Evolutionary conservation across 1,140 invertebrate species (phyloP), one percentile per base, ranked within the genome.

Genomic region (Amphibalanus amphitrite): DNA sequence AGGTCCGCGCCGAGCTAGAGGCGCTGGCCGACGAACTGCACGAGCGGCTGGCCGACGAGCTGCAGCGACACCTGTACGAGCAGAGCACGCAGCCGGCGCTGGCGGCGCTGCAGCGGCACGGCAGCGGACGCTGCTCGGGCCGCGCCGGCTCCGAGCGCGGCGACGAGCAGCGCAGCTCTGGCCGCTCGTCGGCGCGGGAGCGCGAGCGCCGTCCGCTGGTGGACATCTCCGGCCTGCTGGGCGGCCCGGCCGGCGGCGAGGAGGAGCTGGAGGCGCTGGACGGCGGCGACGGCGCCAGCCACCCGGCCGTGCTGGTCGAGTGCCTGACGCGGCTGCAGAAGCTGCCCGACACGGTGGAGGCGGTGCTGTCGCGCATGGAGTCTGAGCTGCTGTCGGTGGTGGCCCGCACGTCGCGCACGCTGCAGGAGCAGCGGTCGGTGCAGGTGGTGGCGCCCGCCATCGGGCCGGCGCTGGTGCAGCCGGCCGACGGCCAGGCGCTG

Each of bases 251-350:
- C 17, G 70, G 69, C 0, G 72, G 72, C 29, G 72, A 72, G 29
- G 38, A 15, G 72, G 79, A 86, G 29, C 81, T 83, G 29, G 88
- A 90, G 77, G 86, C 89, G 77, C 81, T 86, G 67, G 83, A 85
- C 76, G 77, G 81, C 29, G 75, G 79, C 28, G 86, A 89, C 79
- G n/a, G n/a, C n/a, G n/a, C n/a, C n/a, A n/a, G n/a, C n/a, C n/a
- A n/a, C n/a, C n/a, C n/a, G n/a, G n/a, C 89, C 75, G 89, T 93
- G 75, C 83, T 93, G 33, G 86, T 94, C 6, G 91, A 94, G 79
- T 93, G 92, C 74, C 83, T 95, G 38, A 89, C 87, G n/a, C 84
- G 91, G 69, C 81, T 97, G 67, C 87, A 89, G 71, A 92, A 90
- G 79, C 82, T 95, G 74, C 88, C 90, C 33, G 91, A 92, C 77